Conservation (phyloP, 2,797 vertebrate species). For the Podargus strigoides region DNA sequence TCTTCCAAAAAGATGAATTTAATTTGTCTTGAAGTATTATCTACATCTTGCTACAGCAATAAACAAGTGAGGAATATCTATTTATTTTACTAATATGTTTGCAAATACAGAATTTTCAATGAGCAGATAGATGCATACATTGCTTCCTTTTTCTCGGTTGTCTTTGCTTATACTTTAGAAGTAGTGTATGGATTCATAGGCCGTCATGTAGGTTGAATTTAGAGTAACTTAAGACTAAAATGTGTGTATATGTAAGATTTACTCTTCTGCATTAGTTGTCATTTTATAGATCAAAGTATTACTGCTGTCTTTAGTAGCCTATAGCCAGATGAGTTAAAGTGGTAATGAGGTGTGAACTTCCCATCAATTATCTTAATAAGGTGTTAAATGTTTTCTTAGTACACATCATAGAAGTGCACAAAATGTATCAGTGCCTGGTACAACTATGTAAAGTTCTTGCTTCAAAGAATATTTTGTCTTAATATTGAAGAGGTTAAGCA, state of each 20-base stretch:
- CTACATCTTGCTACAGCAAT: background rate
- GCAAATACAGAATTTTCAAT: background rate
- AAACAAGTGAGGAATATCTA: background rate
- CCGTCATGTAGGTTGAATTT: background rate
- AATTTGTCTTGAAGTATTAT: background rate
- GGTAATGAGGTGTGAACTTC: slow-evolving; percentile 32
- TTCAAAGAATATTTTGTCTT: background rate
- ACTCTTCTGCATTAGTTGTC: background rate
- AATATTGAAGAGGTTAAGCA: background rate
- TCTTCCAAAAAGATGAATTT: background rate
- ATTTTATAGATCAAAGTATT: background rate
- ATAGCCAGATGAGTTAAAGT: background rate
- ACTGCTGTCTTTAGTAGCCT: background rate
- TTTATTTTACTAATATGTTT: background rate
- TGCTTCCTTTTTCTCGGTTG: background rate
- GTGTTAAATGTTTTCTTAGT: slow-evolving; percentile 26
- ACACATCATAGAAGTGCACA: background rate
- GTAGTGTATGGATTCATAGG: background rate
- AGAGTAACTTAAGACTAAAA: background rate
- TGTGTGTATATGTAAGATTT: background rate
- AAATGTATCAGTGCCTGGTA: background rate
- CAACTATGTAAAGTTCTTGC: background rate
- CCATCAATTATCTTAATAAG: slow-evolving; percentile 26
- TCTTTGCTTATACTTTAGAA: background rate
- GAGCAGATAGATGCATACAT: background rate